These are phyloP conservation scores for Pempheris klunzingeri DNA, from an alignment of 2,797 vertebrate genomes.

Conservation along the genomic window DNA sequence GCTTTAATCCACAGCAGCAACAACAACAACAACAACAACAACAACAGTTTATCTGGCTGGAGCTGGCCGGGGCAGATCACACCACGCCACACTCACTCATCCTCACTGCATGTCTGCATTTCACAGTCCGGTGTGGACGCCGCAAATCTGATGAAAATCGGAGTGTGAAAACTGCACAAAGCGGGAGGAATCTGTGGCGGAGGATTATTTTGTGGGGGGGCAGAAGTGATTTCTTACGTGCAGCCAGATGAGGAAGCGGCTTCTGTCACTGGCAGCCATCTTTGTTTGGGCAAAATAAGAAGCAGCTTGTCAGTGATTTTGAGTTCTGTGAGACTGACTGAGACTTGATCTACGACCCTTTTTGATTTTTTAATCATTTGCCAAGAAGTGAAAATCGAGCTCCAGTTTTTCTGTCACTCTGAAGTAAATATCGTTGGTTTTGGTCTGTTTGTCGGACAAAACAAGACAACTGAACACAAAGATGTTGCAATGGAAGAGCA, in stretches of 20 bases:
- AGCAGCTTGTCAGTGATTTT: constrained; percentile 11
- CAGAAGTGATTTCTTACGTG: background rate
- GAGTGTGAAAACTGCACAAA: background rate
- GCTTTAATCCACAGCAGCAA: constrained; percentile 71
- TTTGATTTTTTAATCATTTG: no score
- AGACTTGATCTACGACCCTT: background rate
- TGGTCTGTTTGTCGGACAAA: background rate
- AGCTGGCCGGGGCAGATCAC: constrained; percentile 19
- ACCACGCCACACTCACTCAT: background rate
- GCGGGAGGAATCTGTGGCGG: background rate
- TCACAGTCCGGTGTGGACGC: background rate
- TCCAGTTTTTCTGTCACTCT: background rate
- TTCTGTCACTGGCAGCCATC: constrained; percentile 25
- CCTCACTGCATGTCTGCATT: background rate
- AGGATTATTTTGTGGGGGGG: no score
- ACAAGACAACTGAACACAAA: background rate
- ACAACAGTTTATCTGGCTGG: constrained; percentile 57
- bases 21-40: constrained; percentile 61
- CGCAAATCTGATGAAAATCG: background rate
- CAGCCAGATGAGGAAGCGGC: background rate
- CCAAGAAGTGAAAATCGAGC: no score
- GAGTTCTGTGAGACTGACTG: background rate
- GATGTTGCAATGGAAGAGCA: background rate
- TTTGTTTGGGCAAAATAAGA: constrained; percentile 26
- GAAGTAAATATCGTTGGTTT: background rate